Conservation (phyloP, 2,888 invertebrate species). For the Seira sanloemensis region DNA sequence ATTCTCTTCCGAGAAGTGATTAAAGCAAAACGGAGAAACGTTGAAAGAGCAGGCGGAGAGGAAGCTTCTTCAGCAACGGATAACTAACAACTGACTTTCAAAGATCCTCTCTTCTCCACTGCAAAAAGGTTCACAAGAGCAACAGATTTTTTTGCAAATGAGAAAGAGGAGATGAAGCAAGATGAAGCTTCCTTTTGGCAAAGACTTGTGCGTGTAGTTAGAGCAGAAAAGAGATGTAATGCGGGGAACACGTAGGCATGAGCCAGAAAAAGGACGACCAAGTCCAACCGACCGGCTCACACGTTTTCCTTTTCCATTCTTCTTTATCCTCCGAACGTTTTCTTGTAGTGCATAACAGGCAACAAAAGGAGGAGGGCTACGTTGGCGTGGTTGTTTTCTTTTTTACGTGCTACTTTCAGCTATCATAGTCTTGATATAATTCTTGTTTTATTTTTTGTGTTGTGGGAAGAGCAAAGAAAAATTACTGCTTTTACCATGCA, state of each 20-base stretch:
- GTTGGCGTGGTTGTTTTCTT: slow-evolving; percentile 27
- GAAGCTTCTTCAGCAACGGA: slow-evolving; percentile 32
- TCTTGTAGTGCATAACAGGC: background rate
- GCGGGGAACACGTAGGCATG: background rate
- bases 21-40: too few relatives aligned
- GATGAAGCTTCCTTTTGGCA: background rate
- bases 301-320: background rate
- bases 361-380: slow-evolving; percentile 33
- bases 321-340: background rate
- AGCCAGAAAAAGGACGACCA: background rate
- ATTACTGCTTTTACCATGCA: background rate
- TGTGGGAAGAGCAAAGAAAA: background rate
- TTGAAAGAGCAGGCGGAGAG: background rate
- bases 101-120: background rate
- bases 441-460: background rate
- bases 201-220: background rate
- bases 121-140: background rate
- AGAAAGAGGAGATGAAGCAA: too few relatives aligned
- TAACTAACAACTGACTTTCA: slow-evolving; percentile 21
- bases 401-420: background rate
- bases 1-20: too few relatives aligned
- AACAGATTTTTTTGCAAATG: slow-evolving; percentile 42
- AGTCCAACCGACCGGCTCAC: background rate
- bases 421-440: background rate
- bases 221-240: background rate